These are phyloP conservation scores for Cabera pusaria DNA, from an alignment of 2,888 invertebrate species.

Conservation along the genomic window DNA sequence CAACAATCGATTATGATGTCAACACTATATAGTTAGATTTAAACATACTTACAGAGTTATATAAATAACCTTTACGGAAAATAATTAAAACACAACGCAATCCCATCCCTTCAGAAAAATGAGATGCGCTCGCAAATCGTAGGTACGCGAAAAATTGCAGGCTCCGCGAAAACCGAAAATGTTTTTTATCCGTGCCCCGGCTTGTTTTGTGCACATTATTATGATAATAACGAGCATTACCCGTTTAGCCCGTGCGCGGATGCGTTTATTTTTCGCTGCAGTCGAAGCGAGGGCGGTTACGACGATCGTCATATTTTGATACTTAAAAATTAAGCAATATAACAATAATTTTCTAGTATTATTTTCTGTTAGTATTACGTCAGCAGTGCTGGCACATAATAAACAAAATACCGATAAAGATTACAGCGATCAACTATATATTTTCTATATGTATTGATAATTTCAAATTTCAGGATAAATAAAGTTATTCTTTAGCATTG, in stretches of 20 bases:
- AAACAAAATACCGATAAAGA: too few species aligned
- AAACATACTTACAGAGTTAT: too few species aligned
- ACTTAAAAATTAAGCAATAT: slow-evolving; percentile 16
- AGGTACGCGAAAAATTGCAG: slow-evolving; percentile 55
- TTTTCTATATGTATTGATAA: too few species aligned
- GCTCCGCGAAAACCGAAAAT: slow-evolving; percentile 36
- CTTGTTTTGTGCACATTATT: slow-evolving; percentile 64
- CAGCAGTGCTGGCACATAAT: too few species aligned
- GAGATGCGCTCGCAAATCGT: slow-evolving; percentile 24
- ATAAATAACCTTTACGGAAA: too few species aligned
- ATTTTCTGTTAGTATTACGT: too few species aligned
- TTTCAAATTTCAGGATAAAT: too few species aligned
- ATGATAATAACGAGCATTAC: slow-evolving; percentile 74
- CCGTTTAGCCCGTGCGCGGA: slow-evolving; percentile 60
- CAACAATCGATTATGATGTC: too few species aligned
- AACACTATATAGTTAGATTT: too few species aligned
- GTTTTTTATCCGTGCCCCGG: slow-evolving; percentile 43
- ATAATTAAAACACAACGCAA: slow-evolving; percentile 15
- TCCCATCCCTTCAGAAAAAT: slow-evolving; percentile 14
- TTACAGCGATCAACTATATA: too few species aligned
- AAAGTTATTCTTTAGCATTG: too few species aligned
- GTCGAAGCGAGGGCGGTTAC: slow-evolving; percentile 48
- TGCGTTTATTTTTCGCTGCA: slow-evolving; percentile 68
- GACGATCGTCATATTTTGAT: slow-evolving; percentile 36
- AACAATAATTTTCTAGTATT: too few species aligned